Base-by-base conservation (phyloP, 1,140 invertebrate genomes). In the Odontomachus brunneus region DNA sequence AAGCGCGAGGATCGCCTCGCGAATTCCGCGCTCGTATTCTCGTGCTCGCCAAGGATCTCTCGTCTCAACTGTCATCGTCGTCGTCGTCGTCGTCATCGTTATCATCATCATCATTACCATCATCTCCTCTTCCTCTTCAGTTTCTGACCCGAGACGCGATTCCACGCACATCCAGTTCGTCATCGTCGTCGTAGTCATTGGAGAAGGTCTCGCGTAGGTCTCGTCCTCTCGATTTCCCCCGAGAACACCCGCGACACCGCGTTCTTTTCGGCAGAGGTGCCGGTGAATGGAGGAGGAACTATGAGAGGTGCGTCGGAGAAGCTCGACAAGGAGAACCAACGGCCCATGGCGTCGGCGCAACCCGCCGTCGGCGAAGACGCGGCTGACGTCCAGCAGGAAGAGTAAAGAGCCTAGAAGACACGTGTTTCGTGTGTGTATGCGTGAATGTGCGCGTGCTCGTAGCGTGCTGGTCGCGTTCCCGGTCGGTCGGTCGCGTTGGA, bases 1-100 rank as follows among this genome's bases (percentile, higher is more conserved):
- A 88, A 86, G 87, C 85, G 89, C 89, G 92, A 89, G 91, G 89
- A 90, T 92, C 89, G 85, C 71, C 82, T 80, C 72, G 67, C 72
- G 80, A 65, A 84, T 84, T 85, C 84, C 74, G 48, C 82, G 14
- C 17, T 44, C 38, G 38, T 44, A 44, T 7, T 44, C 38, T 44
- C 1, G 48, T 15, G 78, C 11, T 53, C 11, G 24, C 26, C n/a
- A 2, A 57, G 63, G 44, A 33, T 3, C 29, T 60, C 29, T 63
- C 49, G 69, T 5, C 29, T 33, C 22, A 59, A 63, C 73, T 75
- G 57, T 69, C 75, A n/a, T n/a, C n/a, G n/a, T n/a, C n/a, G n/a
- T n/a, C n/a, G n/a, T n/a, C n/a, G n/a, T n/a, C n/a, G n/a, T n/a
- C n/a, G n/a, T n/a, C n/a, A n/a, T n/a, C n/a, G n/a, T n/a, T n/a